These are phyloP conservation scores for Eurypyga helias DNA, from an alignment of 2,113 vertebrate species.

Conservation along the genomic window DNA sequence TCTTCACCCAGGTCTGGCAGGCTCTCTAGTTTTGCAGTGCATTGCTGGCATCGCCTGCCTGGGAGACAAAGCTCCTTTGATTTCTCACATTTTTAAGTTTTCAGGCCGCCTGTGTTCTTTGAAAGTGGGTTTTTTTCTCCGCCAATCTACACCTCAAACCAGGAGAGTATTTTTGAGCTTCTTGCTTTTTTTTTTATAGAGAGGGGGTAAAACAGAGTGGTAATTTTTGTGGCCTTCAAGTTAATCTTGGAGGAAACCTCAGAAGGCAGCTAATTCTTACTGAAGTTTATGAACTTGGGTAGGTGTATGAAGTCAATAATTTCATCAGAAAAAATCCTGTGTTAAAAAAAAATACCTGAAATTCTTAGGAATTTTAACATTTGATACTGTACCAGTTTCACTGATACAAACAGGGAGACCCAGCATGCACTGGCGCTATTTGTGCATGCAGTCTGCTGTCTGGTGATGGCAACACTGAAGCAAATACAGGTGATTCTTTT, in stretches of 20 bases:
- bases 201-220: neutral
- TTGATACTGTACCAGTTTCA: neutral
- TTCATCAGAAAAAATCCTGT: accelerated
- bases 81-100: neutral
- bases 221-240: neutral
- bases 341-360: neutral
- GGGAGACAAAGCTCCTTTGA: neutral
- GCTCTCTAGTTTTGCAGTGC: neutral
- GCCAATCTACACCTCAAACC: neutral
- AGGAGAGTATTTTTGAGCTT: neutral
- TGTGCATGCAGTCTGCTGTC: neutral
- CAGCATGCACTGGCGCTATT: neutral
- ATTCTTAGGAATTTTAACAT: neutral
- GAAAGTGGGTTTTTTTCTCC: neutral
- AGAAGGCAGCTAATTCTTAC: neutral
- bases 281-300: neutral
- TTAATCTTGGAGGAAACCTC: neutral
- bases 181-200: neutral
- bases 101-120: neutral
- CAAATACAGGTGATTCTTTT: neutral
- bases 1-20: neutral
- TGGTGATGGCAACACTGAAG: neutral
- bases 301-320: neutral
- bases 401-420: neutral
- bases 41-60: neutral